These are phyloP conservation scores for Leucozona laternaria DNA, from an alignment of 2,888 invertebrate genomes.

Conservation along the genomic window DNA sequence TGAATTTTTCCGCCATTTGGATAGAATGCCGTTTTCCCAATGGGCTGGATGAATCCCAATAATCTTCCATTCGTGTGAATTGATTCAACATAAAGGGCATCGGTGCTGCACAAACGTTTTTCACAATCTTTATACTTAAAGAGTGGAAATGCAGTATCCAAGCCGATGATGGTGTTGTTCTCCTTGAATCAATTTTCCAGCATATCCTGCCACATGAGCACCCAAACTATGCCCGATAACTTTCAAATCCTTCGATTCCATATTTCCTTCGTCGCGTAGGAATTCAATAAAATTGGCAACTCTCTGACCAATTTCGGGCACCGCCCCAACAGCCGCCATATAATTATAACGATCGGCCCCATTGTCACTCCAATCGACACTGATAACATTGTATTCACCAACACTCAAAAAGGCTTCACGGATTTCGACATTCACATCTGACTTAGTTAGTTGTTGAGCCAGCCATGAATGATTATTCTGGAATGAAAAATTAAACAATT, in stretches of 20 bases:
- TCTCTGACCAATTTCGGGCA: slow-evolving; percentile 77
- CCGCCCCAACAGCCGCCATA: slow-evolving; percentile 84
- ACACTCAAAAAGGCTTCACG: slow-evolving; percentile 84
- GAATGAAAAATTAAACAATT: not conserved
- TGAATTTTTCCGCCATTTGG: slow-evolving; percentile 85
- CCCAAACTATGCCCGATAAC: slow-evolving; percentile 86
- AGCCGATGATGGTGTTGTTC: slow-evolving; percentile 85
- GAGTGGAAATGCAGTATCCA: slow-evolving; percentile 81
- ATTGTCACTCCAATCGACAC: slow-evolving; percentile 86
- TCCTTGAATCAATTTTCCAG: slow-evolving; percentile 85
- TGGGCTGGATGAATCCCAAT: slow-evolving; percentile 80
- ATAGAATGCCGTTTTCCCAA: slow-evolving; percentile 84
- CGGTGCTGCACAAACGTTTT: slow-evolving; percentile 78
- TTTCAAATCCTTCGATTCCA: slow-evolving; percentile 84
- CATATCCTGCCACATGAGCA: slow-evolving; percentile 86
- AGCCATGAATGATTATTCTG: slow-evolving; percentile 85
- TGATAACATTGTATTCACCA: slow-evolving; percentile 86
- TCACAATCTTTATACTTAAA: slow-evolving; percentile 77
- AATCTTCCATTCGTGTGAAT: slow-evolving; percentile 81
- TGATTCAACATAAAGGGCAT: slow-evolving; percentile 81
- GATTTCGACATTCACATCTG: slow-evolving; percentile 79
- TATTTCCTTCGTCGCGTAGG: slow-evolving; percentile 84
- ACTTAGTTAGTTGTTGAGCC: slow-evolving; percentile 85
- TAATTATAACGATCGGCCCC: slow-evolving; percentile 85
- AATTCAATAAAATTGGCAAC: slow-evolving; percentile 80